These are phyloP conservation scores for Oxyscelio sp. DNA, from an alignment of 2,888 invertebrate species.

Conservation along the genomic window DNA sequence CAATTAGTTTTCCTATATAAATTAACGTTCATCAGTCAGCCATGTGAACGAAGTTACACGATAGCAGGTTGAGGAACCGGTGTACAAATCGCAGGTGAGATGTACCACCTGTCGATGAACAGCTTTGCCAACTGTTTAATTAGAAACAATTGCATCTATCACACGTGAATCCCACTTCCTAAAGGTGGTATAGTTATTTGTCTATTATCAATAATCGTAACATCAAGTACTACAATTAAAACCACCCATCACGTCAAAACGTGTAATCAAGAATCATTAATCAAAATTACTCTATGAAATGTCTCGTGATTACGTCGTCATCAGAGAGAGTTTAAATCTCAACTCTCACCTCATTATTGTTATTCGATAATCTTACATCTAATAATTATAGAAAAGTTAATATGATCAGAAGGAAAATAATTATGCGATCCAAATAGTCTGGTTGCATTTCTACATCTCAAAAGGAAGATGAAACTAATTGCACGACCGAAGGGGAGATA, in stretches of 20 bases:
- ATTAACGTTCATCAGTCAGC: conserved; percentile 23
- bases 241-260: background rate
- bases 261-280: conserved; percentile 11
- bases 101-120: conserved; percentile 66
- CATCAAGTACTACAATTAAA: conserved; percentile 23
- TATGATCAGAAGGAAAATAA: no score
- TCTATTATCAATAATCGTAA: conserved; percentile 41
- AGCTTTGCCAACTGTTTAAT: conserved; percentile 83
- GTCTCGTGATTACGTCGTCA: background rate
- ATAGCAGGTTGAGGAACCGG: conserved; percentile 60
- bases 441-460: no score
- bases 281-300: background rate
- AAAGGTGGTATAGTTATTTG: conserved; percentile 39
- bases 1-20: conserved; percentile 17
- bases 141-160: conserved; percentile 82
- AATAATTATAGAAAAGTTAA: background rate
- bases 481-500: conserved; percentile 4
- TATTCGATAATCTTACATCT: background rate
- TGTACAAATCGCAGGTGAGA: conserved; percentile 74
- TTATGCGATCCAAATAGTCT: no score
- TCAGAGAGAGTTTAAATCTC: background rate
- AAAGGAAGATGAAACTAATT: conserved; percentile 10
- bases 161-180: conserved; percentile 30
- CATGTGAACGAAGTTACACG: conserved; percentile 52
- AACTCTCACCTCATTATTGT: no score